These are phyloP conservation scores for Takifugu ocellatus DNA, from an alignment of 2,797 vertebrate species.

Conservation along the genomic window DNA sequence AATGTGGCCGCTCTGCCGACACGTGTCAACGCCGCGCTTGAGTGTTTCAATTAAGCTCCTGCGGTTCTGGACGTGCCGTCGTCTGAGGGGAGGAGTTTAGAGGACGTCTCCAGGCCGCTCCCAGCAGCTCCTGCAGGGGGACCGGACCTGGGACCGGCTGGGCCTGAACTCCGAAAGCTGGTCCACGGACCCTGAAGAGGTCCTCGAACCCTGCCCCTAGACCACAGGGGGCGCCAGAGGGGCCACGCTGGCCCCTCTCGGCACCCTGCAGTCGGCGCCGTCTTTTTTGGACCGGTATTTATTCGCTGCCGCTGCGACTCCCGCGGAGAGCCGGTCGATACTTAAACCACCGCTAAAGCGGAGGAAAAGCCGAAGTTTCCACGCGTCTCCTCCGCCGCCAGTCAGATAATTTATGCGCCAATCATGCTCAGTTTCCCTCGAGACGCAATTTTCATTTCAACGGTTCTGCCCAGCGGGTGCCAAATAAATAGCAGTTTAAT, in stretches of 20 bases:
- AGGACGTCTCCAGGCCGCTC: no score
- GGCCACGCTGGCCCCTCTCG: no score
- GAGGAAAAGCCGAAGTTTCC: conserved; percentile 17
- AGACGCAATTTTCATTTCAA: conserved; percentile 37
- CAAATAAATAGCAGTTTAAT: conserved; percentile 56
- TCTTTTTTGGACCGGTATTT: conserved; percentile 33
- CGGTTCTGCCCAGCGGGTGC: conserved; percentile 31
- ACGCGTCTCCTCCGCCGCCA: conserved; percentile 36
- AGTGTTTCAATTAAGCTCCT: no score
- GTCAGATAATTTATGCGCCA: conserved; percentile 11
- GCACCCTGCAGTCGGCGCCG: conserved; percentile 7
- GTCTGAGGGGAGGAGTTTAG: no score
- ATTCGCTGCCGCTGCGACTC: conserved; percentile 7
- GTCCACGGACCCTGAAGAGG: no score
- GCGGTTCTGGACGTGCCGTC: no score
- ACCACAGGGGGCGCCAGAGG: no score
- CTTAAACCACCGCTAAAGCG: conserved; percentile 23
- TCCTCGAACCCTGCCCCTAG: no score
- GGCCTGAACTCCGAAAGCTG: no score
- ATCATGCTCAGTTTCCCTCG: conserved; percentile 12
- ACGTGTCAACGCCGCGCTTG: no score
- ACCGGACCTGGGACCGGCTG: no score
- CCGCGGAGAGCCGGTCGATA: conserved; percentile 24
- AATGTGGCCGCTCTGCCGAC: no score
- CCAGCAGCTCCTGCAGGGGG: neutral